Conservation (phyloP, 2,113 vertebrate genomes). For the Tamias sibiricus region DNA sequence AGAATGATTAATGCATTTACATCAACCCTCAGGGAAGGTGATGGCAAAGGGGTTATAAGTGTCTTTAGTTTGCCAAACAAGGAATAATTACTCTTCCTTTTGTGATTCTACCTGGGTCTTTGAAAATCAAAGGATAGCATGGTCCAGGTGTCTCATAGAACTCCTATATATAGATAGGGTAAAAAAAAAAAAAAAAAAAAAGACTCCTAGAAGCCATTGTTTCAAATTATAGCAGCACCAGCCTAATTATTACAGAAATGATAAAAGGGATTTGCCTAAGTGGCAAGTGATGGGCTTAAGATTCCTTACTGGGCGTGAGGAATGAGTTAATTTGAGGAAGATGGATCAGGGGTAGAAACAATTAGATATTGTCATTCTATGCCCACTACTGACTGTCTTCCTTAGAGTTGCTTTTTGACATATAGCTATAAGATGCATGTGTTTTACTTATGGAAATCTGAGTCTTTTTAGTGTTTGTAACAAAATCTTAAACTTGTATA, state of each 20-base stretch:
- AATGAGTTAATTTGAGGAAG: neutral
- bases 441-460: neutral
- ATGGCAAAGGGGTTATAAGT: neutral
- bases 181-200: neutral
- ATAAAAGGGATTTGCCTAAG: neutral
- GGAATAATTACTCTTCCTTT: constrained; percentile 48
- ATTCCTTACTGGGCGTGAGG: neutral
- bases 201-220: neutral
- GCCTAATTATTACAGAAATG: neutral
- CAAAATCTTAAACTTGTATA: neutral
- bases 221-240: neutral
- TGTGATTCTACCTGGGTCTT: neutral
- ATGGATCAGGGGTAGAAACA: neutral
- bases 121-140: neutral
- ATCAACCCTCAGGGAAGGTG: constrained; percentile 43
- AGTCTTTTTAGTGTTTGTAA: neutral
- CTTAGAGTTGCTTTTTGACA: neutral
- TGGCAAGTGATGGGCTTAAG: neutral
- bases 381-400: neutral
- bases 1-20: constrained; percentile 54
- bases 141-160: neutral
- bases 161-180: neutral
- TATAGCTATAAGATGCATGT: neutral
- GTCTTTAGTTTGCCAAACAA: constrained; percentile 25
- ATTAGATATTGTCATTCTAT: neutral